Percentiles rank a stretch among this genome's conserved stretches.
Conservation (phyloP, 2,113 vertebrate genomes). For the Clarias magur region DNA sequence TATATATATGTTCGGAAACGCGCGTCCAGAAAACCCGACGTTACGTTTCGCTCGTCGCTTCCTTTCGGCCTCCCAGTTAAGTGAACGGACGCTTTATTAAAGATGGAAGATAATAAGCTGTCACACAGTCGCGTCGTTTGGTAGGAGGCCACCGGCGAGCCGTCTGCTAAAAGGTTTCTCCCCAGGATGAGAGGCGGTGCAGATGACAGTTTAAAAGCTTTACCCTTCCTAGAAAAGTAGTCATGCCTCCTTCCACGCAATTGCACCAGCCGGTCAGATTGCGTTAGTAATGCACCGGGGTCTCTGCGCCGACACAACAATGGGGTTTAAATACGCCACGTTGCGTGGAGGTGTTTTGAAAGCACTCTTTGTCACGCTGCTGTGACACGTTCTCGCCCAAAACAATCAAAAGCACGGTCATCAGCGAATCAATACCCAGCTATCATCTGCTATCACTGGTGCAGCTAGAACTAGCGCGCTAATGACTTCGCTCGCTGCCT, state of each 20-base stretch:
- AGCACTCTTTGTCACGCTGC: constrained; percentile 42
- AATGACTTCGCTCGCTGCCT: neutral
- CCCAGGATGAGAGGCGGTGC: constrained; percentile 58
- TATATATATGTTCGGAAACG: neutral
- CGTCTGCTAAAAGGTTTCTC: constrained; percentile 71
- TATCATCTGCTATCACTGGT: constrained; percentile 35
- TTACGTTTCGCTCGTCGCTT: neutral
- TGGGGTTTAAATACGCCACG: constrained; percentile 56
- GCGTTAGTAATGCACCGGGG: constrained; percentile 73
- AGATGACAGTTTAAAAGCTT: constrained; percentile 80
- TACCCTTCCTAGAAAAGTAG: constrained; percentile 66
- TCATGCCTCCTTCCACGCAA: constrained; percentile 72
- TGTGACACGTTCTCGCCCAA: constrained; percentile 61
- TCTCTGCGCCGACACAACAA: constrained; percentile 64
- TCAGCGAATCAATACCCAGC: constrained; percentile 44
- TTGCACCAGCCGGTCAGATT: constrained; percentile 74
- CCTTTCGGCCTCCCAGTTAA: constrained; percentile 4
- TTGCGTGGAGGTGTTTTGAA: constrained; percentile 58
- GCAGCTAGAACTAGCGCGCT: neutral
- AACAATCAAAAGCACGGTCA: constrained; percentile 50
- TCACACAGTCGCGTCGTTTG: constrained; percentile 3
- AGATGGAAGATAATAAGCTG: constrained; percentile 36
- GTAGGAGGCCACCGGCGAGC: constrained; percentile 58
- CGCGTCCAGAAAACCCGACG: neutral
- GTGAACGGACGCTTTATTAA: constrained; percentile 40